These are phyloP conservation scores for Sthenelais limicola DNA, from an alignment of 2,888 invertebrate genomes.

Conservation along the genomic window DNA sequence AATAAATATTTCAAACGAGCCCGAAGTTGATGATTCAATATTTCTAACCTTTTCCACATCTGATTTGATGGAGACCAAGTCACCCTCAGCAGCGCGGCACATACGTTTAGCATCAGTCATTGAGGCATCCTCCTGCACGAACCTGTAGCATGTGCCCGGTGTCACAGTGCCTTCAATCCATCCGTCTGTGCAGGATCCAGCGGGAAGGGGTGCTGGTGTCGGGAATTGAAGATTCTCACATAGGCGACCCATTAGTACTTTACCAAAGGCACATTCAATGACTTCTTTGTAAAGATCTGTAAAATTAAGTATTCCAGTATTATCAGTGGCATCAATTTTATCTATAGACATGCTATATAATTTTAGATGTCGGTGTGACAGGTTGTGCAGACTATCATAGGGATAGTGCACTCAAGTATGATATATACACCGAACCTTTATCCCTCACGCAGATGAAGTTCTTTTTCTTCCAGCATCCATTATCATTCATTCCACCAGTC, in stretches of 20 bases:
- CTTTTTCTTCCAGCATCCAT: slow-evolving; percentile 13
- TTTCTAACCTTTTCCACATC: neutral
- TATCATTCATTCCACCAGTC: neutral
- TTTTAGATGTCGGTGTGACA: neutral
- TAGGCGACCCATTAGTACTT: neutral
- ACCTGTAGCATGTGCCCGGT: neutral
- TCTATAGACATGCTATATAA: neutral
- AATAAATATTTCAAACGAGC: no score
- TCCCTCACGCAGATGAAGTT: slow-evolving; percentile 12
- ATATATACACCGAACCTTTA: neutral
- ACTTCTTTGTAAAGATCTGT: neutral
- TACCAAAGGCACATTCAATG: slow-evolving; percentile 2
- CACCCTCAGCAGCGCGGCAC: slow-evolving; percentile 4
- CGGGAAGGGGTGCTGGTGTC: neutral
- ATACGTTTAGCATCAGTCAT: slow-evolving; percentile 7
- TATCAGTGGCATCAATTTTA: neutral
- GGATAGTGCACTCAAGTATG: neutral
- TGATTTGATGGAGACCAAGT: neutral
- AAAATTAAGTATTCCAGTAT: neutral
- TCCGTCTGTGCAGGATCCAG: slow-evolving; percentile 13
- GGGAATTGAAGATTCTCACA: slow-evolving; percentile 7
- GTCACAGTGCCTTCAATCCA: slow-evolving; percentile 10
- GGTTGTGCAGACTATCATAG: neutral
- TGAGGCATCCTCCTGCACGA: neutral
- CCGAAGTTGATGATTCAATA: no score